phyloP scores from a whole-genome alignment of 2,113 vertebrate species.

The Suricata suricatta region DNA sequence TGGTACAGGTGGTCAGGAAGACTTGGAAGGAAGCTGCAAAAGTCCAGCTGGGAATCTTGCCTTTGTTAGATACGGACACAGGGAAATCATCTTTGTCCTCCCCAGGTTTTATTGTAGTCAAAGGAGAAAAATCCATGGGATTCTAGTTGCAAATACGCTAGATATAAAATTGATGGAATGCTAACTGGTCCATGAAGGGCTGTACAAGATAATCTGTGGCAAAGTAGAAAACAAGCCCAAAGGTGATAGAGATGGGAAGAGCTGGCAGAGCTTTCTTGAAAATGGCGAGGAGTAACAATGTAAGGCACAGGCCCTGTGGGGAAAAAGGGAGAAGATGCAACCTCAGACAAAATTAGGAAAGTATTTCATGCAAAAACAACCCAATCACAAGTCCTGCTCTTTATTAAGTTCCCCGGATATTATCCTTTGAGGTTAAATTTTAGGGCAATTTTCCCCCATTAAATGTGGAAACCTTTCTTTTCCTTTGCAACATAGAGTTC shows the following conservation, averaged over 20 bases:
- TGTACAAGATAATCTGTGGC: constrained; percentile 98
- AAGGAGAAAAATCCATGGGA: constrained; percentile 77
- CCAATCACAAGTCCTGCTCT: background rate
- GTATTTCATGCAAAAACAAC: background rate
- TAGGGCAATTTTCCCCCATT: background rate
- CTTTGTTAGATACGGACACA: constrained; percentile 70
- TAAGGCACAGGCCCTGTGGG: constrained; percentile 96
- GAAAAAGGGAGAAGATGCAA: background rate
- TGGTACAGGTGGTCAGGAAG: constrained; percentile 74
- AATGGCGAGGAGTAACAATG: constrained; percentile 97
- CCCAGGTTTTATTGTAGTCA: constrained; percentile 78
- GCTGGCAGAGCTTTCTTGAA: constrained; percentile 99
- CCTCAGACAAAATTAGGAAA: background rate
- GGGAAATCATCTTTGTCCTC: constrained; percentile 70
- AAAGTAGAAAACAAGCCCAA: constrained; percentile 99
- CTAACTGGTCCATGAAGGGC: constrained; percentile 97
- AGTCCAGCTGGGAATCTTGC: constrained; percentile 78
- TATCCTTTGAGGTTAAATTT: constrained; percentile 8
- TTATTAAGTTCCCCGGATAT: background rate
- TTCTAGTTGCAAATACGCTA: constrained; percentile 84
- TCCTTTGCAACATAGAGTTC: background rate
- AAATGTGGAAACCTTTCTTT: background rate
- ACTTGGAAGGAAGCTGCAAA: constrained; percentile 70
- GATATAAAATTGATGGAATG: constrained; percentile 98
- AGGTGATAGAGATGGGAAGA: constrained; percentile 98